Evolutionary conservation across 2,113 vertebrate species (phyloP), one percentile per base, ranked within the genome.

Genomic region (Coryphaenoides rupestris): DNA sequence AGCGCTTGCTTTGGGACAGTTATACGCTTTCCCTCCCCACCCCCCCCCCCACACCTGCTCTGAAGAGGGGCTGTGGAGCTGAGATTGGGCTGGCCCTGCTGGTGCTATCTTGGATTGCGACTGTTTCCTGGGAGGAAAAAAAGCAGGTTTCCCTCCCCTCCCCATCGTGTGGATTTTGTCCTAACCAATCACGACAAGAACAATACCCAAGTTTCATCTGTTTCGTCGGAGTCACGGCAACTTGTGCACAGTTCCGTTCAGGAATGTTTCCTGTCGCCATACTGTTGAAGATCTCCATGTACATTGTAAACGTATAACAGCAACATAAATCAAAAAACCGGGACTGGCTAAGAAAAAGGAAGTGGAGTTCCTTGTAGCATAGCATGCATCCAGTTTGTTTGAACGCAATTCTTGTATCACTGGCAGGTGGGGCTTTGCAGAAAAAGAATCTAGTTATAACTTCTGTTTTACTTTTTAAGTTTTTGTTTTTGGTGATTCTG

Each of bases 1-100:
- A 83, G 81, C 63, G 80, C 76, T 84, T 73, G 78, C 84, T 81
- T 79, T 75, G 73, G 83, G 86, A 87, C 69, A 71, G 72, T n/a
- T 5, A 16, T 3, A 49, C 23, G 55, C 24, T 26, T 23, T 33
- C 66, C 22, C 75, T 63, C 74, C 73, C 69, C 73, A 60, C 47
- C 57, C 70, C 74, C 66, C 5, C 33, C 33, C 9, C 33, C 10
- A 40, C 33, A 40, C 33, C 33, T 40, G 33, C 33, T 21, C 49
- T 60, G 67, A 65, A 54, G 24, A 56, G 49, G 52, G 49, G 72
- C 57, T 68, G 72, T 62, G 73, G 73, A 75, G 70, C 74, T 68
- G 77, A 66, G 88, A 81, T 67, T 22, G 88, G 77, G 88, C 88
- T 90, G 81, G 86, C 59, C 26, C 63, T 3, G 56, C 46, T 75